These are phyloP conservation scores for Dromococcyx pavoninus DNA, from an alignment of 2,797 vertebrate species.

Conservation along the genomic window DNA sequence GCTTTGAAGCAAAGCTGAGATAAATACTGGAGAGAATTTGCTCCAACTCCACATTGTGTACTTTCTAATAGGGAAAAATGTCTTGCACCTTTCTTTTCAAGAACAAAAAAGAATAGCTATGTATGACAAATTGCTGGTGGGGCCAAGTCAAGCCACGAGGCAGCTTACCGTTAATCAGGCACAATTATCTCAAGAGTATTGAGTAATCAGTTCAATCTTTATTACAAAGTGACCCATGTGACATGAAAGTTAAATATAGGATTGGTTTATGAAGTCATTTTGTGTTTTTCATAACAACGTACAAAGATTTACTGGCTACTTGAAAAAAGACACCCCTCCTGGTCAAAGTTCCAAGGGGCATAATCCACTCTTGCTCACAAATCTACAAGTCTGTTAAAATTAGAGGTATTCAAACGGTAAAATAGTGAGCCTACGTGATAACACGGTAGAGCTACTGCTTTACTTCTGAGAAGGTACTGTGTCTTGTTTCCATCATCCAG, in stretches of 20 bases:
- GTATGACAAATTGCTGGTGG: not conserved
- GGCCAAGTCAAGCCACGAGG: not conserved
- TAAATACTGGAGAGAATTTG: not conserved
- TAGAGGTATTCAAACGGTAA: not conserved
- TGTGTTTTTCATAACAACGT: not conserved
- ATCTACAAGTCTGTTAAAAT: not conserved
- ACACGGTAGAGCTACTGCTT: not conserved
- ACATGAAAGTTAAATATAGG: conserved; percentile 9
- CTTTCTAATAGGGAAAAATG: not conserved
- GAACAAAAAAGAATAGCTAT: not conserved
- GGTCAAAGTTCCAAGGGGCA: not conserved
- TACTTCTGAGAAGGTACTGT: fast-evolving
- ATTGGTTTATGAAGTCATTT: conserved; percentile 47
- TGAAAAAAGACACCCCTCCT: not conserved
- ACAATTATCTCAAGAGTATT: conserved; percentile 39
- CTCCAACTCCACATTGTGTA: not conserved
- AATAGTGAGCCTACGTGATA: not conserved
- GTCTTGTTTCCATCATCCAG: not conserved
- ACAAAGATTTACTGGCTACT: conserved; percentile 16
- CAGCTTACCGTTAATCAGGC: not conserved
- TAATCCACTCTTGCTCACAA: not conserved
- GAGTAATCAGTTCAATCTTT: conserved; percentile 41
- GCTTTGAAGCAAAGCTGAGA: not conserved
- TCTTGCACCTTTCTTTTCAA: not conserved
- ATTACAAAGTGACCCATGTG: conserved; percentile 28